Percentiles rank a stretch among this genome's conserved stretches.
phyloP scores from a whole-genome alignment of 2,888 invertebrate genomes.

The Ectemnius cavifrons region DNA sequence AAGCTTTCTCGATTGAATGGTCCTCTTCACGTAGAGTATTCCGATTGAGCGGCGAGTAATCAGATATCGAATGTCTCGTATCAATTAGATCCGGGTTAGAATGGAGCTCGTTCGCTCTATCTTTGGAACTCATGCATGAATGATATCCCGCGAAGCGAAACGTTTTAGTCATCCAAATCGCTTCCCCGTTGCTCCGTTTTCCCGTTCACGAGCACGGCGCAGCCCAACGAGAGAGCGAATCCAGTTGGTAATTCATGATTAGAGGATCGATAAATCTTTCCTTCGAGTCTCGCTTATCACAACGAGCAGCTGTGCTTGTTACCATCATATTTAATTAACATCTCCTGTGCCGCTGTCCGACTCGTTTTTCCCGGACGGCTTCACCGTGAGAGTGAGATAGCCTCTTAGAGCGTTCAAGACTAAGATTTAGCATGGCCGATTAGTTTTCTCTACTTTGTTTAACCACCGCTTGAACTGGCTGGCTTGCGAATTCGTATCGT shows the following conservation, averaged over 20 bases:
- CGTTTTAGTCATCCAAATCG: neutral
- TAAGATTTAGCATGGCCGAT: no score
- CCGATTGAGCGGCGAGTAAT: no score
- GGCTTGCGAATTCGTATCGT: constrained; percentile 30
- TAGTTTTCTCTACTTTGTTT: constrained; percentile 4
- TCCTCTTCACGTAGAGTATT: no score
- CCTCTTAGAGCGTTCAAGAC: neutral
- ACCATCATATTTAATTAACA: constrained; percentile 53
- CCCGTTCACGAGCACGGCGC: constrained; percentile 1
- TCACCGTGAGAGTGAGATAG: neutral
- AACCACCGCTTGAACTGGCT: neutral
- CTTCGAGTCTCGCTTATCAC: constrained; percentile 38
- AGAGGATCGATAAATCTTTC: constrained; percentile 39
- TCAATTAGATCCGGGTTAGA: neutral
- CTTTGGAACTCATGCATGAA: neutral
- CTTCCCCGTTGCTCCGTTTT: neutral
- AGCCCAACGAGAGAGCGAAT: constrained; percentile 6
- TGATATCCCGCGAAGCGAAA: neutral
- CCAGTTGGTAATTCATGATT: constrained; percentile 27
- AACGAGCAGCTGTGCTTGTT: constrained; percentile 36
- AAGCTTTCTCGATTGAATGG: no score
- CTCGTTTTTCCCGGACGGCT: constrained; percentile 14
- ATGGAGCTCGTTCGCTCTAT: constrained; percentile 5
- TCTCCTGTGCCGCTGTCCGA: constrained; percentile 23
- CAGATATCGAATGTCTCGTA: neutral